A percentile compares a stretch with the other conserved stretches of the same genome.
phyloP scores from a whole-genome alignment of 2,888 invertebrate genomes.

The Neoascia interrupta region DNA sequence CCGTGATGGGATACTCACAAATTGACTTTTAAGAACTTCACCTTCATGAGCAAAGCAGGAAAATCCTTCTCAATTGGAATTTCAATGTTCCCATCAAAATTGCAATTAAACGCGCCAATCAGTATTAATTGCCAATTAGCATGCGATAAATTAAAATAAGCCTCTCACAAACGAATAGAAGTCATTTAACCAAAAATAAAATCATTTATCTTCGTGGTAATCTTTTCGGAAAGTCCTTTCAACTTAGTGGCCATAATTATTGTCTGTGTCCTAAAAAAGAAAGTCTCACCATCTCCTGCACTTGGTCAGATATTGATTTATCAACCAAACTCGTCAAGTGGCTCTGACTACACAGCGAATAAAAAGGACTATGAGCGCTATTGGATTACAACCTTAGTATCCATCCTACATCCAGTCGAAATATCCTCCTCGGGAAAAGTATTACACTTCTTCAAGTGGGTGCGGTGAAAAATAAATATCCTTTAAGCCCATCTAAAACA shows the following conservation, averaged over 20 bases:
- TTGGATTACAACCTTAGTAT: conserved; percentile 9
- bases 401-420: not conserved
- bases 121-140: conserved; percentile 65
- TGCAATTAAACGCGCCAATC: conserved; percentile 58
- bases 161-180: conserved; percentile 35
- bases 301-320: conserved; percentile 9
- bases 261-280: not conserved
- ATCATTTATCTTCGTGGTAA: conserved; percentile 40
- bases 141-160: conserved; percentile 66
- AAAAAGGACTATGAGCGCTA: not conserved
- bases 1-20: no score
- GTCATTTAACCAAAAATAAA: conserved; percentile 51
- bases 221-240: not conserved
- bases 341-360: not conserved
- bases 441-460: no score
- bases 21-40: no score
- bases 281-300: not conserved
- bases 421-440: no score
- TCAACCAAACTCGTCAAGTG: conserved; percentile 24
- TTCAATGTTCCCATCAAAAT: no score
- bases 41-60: no score
- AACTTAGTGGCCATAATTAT: not conserved
- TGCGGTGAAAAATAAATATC: not conserved
- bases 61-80: no score
- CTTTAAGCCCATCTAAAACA: not conserved